Percentiles rank a stretch among this genome's conserved stretches.
Evolutionary conservation across 2,797 vertebrate genomes (phyloP).

Genomic region (Bothrops alternatus): DNA sequence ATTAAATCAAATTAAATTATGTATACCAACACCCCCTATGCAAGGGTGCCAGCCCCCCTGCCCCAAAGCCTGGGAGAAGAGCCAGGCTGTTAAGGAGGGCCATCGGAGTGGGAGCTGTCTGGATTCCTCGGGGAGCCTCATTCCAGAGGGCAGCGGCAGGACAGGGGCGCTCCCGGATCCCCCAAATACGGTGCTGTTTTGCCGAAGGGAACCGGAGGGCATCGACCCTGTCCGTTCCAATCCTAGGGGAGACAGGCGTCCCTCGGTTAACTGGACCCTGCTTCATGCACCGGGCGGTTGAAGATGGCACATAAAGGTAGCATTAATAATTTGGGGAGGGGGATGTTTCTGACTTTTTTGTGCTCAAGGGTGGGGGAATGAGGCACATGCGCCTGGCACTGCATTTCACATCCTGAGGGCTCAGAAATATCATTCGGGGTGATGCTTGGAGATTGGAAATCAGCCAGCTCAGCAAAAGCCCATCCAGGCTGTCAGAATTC

Average conservation of each 20-base stretch:
- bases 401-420: not conserved
- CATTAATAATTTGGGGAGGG: not conserved
- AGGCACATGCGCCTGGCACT: not conserved
- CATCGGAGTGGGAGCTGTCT: not conserved
- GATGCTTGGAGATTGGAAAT: not conserved
- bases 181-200: not conserved
- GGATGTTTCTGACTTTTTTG: not conserved
- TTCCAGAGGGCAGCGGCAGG: not conserved
- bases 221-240: not conserved
- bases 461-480: not conserved
- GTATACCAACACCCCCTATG: accelerated
- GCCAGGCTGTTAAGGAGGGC: not conserved
- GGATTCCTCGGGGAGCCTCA: not conserved
- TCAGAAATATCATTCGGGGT: not conserved
- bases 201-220: not conserved
- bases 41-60: not conserved
- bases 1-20: not conserved
- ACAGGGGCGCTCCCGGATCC: not conserved
- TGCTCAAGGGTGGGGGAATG: not conserved
- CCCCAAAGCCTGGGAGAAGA: not conserved
- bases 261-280: not conserved
- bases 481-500: not conserved
- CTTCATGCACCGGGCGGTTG: not conserved
- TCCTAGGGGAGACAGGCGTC: not conserved
- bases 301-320: not conserved